phyloP scores from a whole-genome alignment of 2,888 invertebrate species.

The Perdita meconis region DNA sequence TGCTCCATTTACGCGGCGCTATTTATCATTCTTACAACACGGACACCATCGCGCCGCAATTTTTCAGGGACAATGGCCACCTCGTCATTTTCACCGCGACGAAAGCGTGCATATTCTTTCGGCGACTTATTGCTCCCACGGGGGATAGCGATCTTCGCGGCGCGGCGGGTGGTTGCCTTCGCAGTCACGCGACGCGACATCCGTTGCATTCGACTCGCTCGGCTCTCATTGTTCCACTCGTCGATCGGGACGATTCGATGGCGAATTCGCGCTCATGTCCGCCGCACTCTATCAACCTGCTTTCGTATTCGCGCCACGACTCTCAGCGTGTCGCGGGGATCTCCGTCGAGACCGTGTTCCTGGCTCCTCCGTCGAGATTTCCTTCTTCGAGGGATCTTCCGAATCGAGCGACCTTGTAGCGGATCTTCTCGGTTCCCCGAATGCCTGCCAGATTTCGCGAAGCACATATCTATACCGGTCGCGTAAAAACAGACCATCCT shows the following conservation, averaged over 20 bases:
- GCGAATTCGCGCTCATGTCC: conserved; percentile 4
- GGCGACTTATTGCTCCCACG: conserved; percentile 6
- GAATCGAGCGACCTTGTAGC: conserved; percentile 25
- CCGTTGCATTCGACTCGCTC: conserved; percentile 2
- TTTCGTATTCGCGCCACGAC: conserved; percentile 54
- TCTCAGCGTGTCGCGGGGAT: conserved; percentile 28
- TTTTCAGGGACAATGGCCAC: conserved; percentile 32
- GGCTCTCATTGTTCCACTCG: neutral
- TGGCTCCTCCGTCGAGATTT: conserved; percentile 37
- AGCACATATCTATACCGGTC: conserved; percentile 10
- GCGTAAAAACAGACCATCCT: neutral
- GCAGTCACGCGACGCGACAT: neutral
- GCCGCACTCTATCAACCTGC: conserved; percentile 8
- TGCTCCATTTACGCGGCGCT: conserved; percentile 11
- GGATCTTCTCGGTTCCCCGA: conserved; percentile 16
- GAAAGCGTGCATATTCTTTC: conserved; percentile 12
- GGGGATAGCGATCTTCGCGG: conserved; percentile 2
- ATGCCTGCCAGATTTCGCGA: conserved; percentile 34
- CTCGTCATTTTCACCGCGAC: conserved; percentile 1
- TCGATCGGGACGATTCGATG: conserved; percentile 3
- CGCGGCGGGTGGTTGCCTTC: neutral
- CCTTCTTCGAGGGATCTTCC: conserved; percentile 8
- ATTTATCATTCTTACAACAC: conserved; percentile 40
- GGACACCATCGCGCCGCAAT: neutral
- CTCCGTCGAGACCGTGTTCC: conserved; percentile 19